Conservation (phyloP, 1,140 invertebrate genomes). For the Heliconius himera region DNA sequence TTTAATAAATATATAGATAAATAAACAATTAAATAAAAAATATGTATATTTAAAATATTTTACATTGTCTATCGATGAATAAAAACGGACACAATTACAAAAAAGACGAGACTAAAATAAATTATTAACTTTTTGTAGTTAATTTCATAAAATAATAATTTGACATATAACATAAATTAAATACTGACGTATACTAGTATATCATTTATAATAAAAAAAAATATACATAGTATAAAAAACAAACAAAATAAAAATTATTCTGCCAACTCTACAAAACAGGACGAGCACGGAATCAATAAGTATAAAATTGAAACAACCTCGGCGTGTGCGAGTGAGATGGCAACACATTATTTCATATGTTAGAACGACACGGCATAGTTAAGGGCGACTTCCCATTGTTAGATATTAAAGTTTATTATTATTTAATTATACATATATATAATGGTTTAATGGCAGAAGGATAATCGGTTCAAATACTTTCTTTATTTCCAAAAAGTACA, state of each 20-base stretch:
- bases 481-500: no score
- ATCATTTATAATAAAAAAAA: no score
- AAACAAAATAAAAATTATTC: slow-evolving; percentile 21
- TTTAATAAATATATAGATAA: no score
- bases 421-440: background rate
- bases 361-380: slow-evolving; percentile 43
- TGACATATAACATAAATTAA: no score
- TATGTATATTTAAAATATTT: no score
- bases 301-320: slow-evolving; percentile 70
- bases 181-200: no score
- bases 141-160: no score
- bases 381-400: slow-evolving; percentile 4
- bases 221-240: background rate
- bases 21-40: no score
- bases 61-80: no score
- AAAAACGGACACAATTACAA: no score
- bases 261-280: slow-evolving; percentile 49
- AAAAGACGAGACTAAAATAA: no score
- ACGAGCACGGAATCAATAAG: slow-evolving; percentile 69
- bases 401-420: slow-evolving; percentile 7
- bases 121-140: no score
- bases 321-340: slow-evolving; percentile 46
- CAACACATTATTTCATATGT: slow-evolving; percentile 34
- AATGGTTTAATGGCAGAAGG: background rate
- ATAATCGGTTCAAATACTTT: background rate